Evolutionary conservation across 2,113 vertebrate genomes (phyloP).

Genomic region (Hemichromis elongatus): DNA sequence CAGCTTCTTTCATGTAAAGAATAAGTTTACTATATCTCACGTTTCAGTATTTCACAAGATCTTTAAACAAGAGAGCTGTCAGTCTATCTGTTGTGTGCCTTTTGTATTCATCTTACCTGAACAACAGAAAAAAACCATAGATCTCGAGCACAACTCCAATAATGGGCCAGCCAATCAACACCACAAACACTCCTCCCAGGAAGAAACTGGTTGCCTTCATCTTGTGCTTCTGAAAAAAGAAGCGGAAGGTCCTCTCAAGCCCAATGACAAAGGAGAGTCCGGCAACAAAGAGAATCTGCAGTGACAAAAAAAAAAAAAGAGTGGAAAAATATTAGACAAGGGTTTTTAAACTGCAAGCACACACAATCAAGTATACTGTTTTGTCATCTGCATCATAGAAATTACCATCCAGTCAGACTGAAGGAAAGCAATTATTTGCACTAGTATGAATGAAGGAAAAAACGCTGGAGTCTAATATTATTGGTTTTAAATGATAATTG

Average conservation of each 20-base stretch:
- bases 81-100: neutral
- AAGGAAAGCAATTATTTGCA: neutral
- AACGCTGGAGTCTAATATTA: neutral
- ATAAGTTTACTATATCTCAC: neutral
- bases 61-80: neutral
- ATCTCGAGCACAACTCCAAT: conserved; percentile 93
- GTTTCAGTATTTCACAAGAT: neutral
- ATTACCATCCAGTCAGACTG: neutral
- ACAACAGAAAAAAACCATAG: conserved; percentile 96
- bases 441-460: neutral
- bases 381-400: rapidly evolving
- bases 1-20: neutral
- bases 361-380: rapidly evolving
- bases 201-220: conserved; percentile 95
- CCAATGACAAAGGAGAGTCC: conserved; percentile 96
- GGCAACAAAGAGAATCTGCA: conserved; percentile 93
- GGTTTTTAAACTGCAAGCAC: neutral
- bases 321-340: neutral
- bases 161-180: conserved; percentile 95
- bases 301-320: neutral
- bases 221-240: conserved; percentile 99
- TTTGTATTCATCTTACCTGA: conserved; percentile 77
- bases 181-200: conserved; percentile 91
- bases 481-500: neutral
- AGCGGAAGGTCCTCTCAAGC: conserved; percentile 94